Base-by-base conservation (phyloP, 2,888 invertebrate genomes). In the Pachycephus smyrnensis region DNA sequence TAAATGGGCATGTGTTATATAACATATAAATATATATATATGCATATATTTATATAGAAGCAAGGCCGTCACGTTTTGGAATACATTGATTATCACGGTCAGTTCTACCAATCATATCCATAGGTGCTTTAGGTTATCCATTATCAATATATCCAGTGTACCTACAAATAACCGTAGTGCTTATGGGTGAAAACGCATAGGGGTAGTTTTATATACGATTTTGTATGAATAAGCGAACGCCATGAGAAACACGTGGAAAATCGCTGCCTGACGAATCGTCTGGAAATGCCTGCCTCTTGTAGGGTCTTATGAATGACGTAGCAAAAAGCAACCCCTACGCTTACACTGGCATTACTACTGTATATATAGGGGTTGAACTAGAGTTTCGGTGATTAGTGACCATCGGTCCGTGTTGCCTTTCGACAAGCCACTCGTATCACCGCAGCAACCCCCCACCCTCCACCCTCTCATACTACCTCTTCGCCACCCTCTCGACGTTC, bases 281-380 rank as follows among this genome's bases (percentile, higher is more conserved):
- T 74, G 73, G 78, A 77, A 82, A 80, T 55, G 79, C 78, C 40
- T 75, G 36, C 12, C 31, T 37, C 37, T n/a, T 36, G 79, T 76
- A 78, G 75, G 68, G 82, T 82, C 85, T 90, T 90, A 89, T 90
- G 90, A 90, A 89, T 90, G 90, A 90, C 88, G 80, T 55, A 75
- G 89, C 90, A 88, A 88, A 89, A 90, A 89, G 80, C 79, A 69
- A 79, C 36, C 76, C 80, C 76, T 75, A n/a, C 35, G 74, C 33
- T 77, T 11, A 0, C 31, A 32, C 71, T 32, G 55, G 55, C 55
- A 55, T 23, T 55, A 55, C 55, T 55, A 55, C 55, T 23, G 55
- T 23, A 55, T 23, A 55, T 55, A 23, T 55, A 23, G 55, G 71
- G 31, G 71, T 32, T 71, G 32, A 71, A 71, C 32, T 71, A 36